phyloP scores from a whole-genome alignment of 2,888 invertebrate species.

The Pyrocoelia pectoralis region DNA sequence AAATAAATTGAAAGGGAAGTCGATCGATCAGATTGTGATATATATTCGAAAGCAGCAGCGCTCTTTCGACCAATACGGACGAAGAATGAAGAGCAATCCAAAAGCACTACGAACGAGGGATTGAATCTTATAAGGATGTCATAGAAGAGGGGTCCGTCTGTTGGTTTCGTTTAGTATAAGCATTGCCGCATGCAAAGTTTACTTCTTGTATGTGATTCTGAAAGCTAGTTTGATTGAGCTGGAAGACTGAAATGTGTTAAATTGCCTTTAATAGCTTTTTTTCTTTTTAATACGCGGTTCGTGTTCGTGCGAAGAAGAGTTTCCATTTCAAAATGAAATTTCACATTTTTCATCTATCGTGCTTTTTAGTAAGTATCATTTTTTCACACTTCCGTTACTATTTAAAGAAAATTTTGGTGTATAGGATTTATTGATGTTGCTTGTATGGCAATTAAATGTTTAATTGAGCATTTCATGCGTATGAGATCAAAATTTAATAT shows the following conservation, averaged over 20 bases:
- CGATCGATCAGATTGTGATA: conserved; percentile 36
- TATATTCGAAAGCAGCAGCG: conserved; percentile 18
- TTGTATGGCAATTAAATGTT: too few relatives aligned
- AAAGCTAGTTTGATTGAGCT: conserved; percentile 10
- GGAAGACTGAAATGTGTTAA: conserved; percentile 10
- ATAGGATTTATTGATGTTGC: too few relatives aligned
- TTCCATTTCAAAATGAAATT: not conserved
- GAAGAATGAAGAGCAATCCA: conserved; percentile 41
- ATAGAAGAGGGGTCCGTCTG: conserved; percentile 33
- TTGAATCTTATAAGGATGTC: conserved; percentile 31
- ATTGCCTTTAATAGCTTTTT: not conserved
- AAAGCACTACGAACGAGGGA: conserved; percentile 41
- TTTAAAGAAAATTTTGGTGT: too few relatives aligned
- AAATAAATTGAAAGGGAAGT: conserved; percentile 15
- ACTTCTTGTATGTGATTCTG: conserved; percentile 37
- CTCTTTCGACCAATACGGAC: conserved; percentile 41
- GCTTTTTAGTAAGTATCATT: too few relatives aligned
- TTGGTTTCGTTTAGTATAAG: conserved; percentile 16
- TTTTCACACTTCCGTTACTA: too few relatives aligned
- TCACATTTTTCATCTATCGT: not conserved
- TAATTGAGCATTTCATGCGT: too few relatives aligned
- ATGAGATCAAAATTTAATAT: too few relatives aligned
- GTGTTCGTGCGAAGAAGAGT: not conserved
- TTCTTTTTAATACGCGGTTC: not conserved
- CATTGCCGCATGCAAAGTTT: conserved; percentile 36